These are phyloP conservation scores for Gymnoscelis rufifasciata DNA, from an alignment of 2,888 invertebrate genomes.

Conservation along the genomic window DNA sequence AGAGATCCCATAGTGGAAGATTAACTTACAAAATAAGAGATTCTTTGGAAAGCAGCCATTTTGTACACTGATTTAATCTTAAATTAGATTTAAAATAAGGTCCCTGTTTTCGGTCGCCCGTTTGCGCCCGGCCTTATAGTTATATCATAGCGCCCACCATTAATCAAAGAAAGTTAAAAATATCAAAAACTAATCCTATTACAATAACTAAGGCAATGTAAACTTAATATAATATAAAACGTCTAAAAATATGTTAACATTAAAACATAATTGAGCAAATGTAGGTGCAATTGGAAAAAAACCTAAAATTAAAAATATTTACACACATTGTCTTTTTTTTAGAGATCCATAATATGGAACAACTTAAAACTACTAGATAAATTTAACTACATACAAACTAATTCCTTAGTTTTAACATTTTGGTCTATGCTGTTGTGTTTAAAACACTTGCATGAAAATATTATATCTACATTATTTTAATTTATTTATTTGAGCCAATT, in stretches of 20 bases:
- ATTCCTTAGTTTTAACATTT: no score
- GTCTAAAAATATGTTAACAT: slow-evolving; percentile 7
- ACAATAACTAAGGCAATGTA: no score
- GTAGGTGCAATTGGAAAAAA: slow-evolving; percentile 54
- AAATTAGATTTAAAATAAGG: slow-evolving; percentile 5
- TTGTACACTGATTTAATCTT: slow-evolving; percentile 50
- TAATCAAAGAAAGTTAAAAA: no score
- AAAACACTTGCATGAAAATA: slow-evolving; percentile 32
- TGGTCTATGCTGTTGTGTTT: slow-evolving; percentile 31
- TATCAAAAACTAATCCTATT: no score
- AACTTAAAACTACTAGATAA: slow-evolving; percentile 7
- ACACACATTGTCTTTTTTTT: slow-evolving; percentile 34
- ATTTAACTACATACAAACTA: no score
- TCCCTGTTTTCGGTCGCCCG: neutral
- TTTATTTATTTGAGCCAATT: slow-evolving; percentile 46
- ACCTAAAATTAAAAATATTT: neutral
- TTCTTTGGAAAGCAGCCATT: slow-evolving; percentile 75
- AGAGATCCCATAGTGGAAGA: slow-evolving; percentile 69
- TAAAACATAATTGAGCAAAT: slow-evolving; percentile 56
- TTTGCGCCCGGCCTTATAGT: neutral
- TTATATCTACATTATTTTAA: slow-evolving; percentile 20
- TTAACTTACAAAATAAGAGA: slow-evolving; percentile 54
- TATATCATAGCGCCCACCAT: no score
- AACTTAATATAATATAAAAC: neutral
- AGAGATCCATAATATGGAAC: slow-evolving; percentile 34